Base-by-base conservation (phyloP, 2,888 invertebrate genomes). In the Bhutanitis thaidina region DNA sequence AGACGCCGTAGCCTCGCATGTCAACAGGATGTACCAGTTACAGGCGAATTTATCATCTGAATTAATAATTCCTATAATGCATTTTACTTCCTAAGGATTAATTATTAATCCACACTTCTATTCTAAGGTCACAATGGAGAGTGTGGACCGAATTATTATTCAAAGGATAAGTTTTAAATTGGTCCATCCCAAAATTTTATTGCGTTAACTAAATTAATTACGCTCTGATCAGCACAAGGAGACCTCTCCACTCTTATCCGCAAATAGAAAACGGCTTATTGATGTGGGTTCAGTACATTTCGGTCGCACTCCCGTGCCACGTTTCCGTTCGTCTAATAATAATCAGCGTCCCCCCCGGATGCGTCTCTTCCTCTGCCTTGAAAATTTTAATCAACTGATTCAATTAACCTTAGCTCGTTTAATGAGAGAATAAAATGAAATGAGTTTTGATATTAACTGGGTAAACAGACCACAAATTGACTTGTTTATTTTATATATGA, bases 351-450 rank as follows among this genome's bases (percentile, higher is more conserved):
- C 64, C 72, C 58, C 69, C 57, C 71, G 74, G 75, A 77, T 67
- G 70, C 65, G 62, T 56, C 58, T 67, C 67, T 74, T 76, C 79
- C 77, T 70, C 70, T 75, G 73, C 80, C 80, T 77, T 77, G 73
- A 76, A 80, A 78, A 70, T 70, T 67, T 61, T 60, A 63, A 62
- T 64, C 60, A 56, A 57, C 52, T 48, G 56, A 61, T 62, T 58
- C 61, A 65, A 66, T 65, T 65, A 64, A 56, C 53, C 43, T 47
- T 49, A 54, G 61, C 61, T 60, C 55, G 53, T 49, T 57, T 58
- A 62, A 63, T 63, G 63, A 63, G 41, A 15, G 48, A 35, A 48
- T 48, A 29, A 41, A 58, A 60, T 60, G 55, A 56, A 55, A 60
- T 57, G 56, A 49, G 43, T 53, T 53, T 47, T 58, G 52, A 30